Conservation (phyloP, 2,888 invertebrate genomes). For the Hetaerina titia region DNA sequence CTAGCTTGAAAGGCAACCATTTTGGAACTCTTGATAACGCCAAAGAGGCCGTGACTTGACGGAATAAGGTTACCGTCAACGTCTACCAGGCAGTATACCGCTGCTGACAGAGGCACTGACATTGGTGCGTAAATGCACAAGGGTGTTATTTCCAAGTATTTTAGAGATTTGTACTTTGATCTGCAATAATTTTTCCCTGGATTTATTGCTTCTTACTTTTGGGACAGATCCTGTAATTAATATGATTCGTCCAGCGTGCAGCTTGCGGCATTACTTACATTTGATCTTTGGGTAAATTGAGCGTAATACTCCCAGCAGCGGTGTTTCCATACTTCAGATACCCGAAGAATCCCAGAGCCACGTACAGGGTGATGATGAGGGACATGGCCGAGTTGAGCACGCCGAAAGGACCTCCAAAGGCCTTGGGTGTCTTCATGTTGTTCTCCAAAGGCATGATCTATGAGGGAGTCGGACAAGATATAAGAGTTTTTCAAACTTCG, state of each 20-base stretch:
- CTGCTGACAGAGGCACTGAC: no score
- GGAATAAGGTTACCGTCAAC: no score
- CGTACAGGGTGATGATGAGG: slow-evolving; percentile 89
- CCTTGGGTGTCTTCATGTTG: slow-evolving; percentile 92
- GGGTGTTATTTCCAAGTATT: no score
- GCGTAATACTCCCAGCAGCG: slow-evolving; percentile 89
- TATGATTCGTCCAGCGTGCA: no score
- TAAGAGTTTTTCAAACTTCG: background rate
- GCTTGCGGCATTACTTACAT: slow-evolving; percentile 78
- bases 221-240: no score
- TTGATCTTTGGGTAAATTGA: slow-evolving; percentile 87
- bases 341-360: slow-evolving; percentile 93
- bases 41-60: no score
- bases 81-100: no score
- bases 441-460: slow-evolving; percentile 96
- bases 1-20: no score
- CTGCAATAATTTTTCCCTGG: background rate
- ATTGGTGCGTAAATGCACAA: no score
- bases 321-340: slow-evolving; percentile 89
- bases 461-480: slow-evolving; percentile 68
- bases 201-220: background rate
- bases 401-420: slow-evolving; percentile 89
- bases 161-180: no score
- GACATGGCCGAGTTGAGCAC: slow-evolving; percentile 93
- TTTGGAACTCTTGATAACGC: no score